Percentiles rank a stretch among this genome's conserved stretches.
Conservation (phyloP, 2,797 vertebrate genomes). For the Erethizon dorsatum region DNA sequence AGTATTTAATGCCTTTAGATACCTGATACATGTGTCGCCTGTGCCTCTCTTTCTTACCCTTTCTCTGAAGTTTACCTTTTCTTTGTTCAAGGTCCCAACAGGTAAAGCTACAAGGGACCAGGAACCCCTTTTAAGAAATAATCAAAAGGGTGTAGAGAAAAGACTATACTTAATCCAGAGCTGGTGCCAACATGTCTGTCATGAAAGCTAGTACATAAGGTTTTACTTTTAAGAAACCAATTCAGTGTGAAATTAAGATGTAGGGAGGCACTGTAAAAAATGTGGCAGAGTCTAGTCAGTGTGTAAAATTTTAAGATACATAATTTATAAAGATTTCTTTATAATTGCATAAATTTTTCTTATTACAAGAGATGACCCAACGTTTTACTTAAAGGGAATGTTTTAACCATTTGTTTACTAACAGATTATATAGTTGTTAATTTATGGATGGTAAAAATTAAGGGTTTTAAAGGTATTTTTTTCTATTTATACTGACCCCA, state of each 20-base stretch:
- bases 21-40: background rate
- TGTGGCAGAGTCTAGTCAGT: background rate
- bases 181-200: background rate
- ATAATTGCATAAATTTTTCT: background rate
- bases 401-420: constrained; percentile 16
- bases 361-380: background rate
- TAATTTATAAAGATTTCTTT: background rate
- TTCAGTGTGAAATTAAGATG: background rate
- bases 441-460: constrained; percentile 55
- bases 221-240: constrained; percentile 24
- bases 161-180: background rate
- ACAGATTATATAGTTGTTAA: background rate
- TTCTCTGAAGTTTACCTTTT: background rate
- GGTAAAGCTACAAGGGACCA: background rate
- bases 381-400: constrained; percentile 19
- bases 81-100: background rate
- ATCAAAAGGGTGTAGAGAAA: background rate
- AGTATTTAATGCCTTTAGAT: background rate
- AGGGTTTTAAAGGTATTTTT: background rate
- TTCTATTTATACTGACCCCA: background rate
- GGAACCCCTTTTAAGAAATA: background rate
- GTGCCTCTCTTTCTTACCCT: background rate
- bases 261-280: background rate
- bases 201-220: background rate
- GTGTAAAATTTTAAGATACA: background rate